A percentile compares a stretch with the other conserved stretches of the same genome.
Evolutionary conservation across 2,113 vertebrate genomes (phyloP).

Genomic region (Paratilapia polleni): DNA sequence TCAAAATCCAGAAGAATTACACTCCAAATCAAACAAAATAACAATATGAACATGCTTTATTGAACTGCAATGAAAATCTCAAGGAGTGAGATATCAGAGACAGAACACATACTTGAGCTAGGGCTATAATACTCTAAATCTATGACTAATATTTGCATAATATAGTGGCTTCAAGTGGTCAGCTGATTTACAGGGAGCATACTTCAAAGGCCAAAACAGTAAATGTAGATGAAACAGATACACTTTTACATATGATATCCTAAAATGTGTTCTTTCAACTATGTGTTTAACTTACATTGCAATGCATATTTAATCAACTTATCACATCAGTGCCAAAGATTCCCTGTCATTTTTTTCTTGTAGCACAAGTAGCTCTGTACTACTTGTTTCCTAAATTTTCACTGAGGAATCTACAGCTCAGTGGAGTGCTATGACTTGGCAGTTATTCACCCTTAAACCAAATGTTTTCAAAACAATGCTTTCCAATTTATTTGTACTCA

Average conservation of each 20-base stretch:
- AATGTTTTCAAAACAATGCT: background rate
- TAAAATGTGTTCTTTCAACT: background rate
- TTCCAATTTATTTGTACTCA: background rate
- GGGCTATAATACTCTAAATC: background rate
- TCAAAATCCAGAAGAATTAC: slow-evolving; percentile 4
- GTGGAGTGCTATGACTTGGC: background rate
- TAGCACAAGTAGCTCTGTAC: background rate
- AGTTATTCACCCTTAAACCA: background rate
- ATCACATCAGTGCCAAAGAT: background rate
- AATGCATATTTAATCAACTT: background rate
- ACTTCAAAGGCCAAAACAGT: slow-evolving; percentile 1
- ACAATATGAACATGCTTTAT: background rate
- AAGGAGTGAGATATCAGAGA: background rate
- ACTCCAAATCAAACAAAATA: background rate
- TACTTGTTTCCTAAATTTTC: background rate
- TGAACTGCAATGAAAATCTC: background rate
- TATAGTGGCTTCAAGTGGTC: background rate
- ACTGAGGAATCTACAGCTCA: background rate
- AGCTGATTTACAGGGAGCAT: background rate
- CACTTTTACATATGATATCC: background rate
- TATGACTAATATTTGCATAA: background rate
- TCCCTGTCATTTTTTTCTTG: background rate
- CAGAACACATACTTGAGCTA: background rate
- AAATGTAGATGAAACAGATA: background rate
- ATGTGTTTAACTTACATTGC: background rate